Evolutionary conservation across 2,113 vertebrate genomes (phyloP).

Genomic region (Crotalus viridis): DNA sequence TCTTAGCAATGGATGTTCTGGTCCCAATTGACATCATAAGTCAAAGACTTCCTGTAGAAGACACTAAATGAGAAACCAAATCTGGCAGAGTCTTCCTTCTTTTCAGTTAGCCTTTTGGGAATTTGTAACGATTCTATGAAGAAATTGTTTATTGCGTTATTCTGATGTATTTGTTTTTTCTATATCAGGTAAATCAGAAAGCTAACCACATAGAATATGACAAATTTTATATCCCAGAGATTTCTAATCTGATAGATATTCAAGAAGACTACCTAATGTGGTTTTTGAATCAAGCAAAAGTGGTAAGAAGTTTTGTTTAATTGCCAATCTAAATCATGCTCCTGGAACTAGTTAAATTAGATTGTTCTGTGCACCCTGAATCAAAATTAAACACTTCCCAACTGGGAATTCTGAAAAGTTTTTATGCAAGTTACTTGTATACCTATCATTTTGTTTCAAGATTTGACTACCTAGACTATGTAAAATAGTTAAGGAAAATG

Average conservation of each 20-base stretch:
- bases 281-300: conserved; percentile 92
- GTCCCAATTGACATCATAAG: no score
- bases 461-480: not conserved
- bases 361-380: not conserved
- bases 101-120: not conserved
- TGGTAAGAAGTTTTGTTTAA: conserved; percentile 75
- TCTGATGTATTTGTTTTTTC: not conserved
- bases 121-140: not conserved
- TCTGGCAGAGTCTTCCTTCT: not conserved
- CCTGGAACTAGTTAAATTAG: not conserved
- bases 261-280: conserved; percentile 99
- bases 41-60: not conserved
- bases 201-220: conserved; percentile 90
- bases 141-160: not conserved
- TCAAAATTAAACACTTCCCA: not conserved
- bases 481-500: not conserved
- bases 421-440: not conserved
- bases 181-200: conserved; percentile 88
- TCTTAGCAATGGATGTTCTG: no score
- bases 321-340: no score
- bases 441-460: not conserved
- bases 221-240: conserved; percentile 92
- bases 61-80: not conserved
- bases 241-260: conserved; percentile 92
- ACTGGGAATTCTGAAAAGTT: not conserved